A percentile compares a stretch with the other conserved stretches of the same genome.
Evolutionary conservation across 2,888 invertebrate species (phyloP).

Genomic region (Scelioninae gen. 2): DNA sequence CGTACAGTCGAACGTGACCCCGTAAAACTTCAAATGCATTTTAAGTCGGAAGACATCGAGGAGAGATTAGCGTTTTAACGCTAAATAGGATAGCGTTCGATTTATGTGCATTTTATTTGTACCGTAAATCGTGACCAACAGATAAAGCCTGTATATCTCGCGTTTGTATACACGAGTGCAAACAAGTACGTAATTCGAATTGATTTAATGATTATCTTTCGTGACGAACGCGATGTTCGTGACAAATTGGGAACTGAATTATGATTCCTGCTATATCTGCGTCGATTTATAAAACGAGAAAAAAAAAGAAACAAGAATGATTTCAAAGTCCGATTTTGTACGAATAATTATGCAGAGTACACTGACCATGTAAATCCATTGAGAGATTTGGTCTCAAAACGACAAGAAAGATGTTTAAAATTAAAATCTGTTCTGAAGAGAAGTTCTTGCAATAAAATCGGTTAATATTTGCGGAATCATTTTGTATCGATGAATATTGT

Average conservation of each 20-base stretch:
- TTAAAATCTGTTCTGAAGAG: no score
- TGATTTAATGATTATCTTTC: conserved; percentile 36
- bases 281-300: background rate
- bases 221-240: conserved; percentile 9
- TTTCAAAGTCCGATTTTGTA: no score
- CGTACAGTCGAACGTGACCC: background rate
- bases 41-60: conserved; percentile 13
- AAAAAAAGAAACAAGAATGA: no score
- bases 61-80: conserved; percentile 42
- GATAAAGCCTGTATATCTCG: conserved; percentile 42
- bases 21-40: conserved; percentile 33
- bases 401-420: no score
- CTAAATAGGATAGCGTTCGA: conserved; percentile 37
- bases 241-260: no score
- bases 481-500: no score
- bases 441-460: no score
- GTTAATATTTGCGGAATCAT: no score
- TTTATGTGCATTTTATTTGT: conserved; percentile 48
- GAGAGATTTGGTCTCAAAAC: no score
- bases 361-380: no score
- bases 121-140: conserved; percentile 46
- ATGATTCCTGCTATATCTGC: conserved; percentile 1
- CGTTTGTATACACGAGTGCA: conserved; percentile 44
- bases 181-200: conserved; percentile 46
- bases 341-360: no score